These are phyloP conservation scores for Cosmia pyralina DNA, from an alignment of 2,888 invertebrate species.

Conservation along the genomic window DNA sequence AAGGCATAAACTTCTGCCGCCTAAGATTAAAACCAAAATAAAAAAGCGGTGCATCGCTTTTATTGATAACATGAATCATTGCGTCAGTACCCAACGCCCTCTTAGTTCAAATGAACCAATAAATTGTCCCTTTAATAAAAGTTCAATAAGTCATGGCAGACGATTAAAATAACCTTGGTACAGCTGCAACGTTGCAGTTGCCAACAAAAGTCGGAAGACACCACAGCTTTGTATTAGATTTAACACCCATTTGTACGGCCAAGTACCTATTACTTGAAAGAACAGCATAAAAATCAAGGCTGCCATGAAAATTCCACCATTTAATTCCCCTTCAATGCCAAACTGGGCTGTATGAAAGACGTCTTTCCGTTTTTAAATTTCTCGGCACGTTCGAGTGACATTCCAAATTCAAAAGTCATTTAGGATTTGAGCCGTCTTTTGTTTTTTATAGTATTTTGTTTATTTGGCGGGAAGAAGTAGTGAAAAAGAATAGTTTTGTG, in stretches of 20 bases:
- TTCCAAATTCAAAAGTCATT: slow-evolving; percentile 49
- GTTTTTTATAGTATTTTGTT: neutral
- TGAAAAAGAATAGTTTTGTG: slow-evolving; percentile 26
- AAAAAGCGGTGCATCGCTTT: slow-evolving; percentile 2
- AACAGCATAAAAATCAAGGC: slow-evolving; percentile 46
- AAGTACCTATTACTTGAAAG: slow-evolving; percentile 26
- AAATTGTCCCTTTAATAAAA: slow-evolving; percentile 69
- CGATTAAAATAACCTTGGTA: slow-evolving; percentile 84
- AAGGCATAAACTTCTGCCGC: too few species aligned
- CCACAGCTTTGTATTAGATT: slow-evolving; percentile 58
- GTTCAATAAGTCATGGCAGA: slow-evolving; percentile 71
- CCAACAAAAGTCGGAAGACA: slow-evolving; percentile 73
- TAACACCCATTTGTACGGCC: slow-evolving; percentile 41
- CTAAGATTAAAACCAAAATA: too few species aligned
- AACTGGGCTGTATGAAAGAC: slow-evolving; percentile 36
- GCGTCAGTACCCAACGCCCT: slow-evolving; percentile 24
- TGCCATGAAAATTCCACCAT: slow-evolving; percentile 45
- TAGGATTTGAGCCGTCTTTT: slow-evolving; percentile 3
- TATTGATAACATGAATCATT: slow-evolving; percentile 18
- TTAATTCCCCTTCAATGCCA: slow-evolving; percentile 21
- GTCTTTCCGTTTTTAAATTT: slow-evolving; percentile 40
- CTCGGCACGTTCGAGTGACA: slow-evolving; percentile 22
- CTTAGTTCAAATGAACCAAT: slow-evolving; percentile 53
- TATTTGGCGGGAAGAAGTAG: slow-evolving; percentile 22
- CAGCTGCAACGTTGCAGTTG: slow-evolving; percentile 76